A percentile compares a stretch with the other conserved stretches of the same genome.
Conservation (phyloP, 2,888 invertebrate genomes). For the Tanytarsus gracilentus region DNA sequence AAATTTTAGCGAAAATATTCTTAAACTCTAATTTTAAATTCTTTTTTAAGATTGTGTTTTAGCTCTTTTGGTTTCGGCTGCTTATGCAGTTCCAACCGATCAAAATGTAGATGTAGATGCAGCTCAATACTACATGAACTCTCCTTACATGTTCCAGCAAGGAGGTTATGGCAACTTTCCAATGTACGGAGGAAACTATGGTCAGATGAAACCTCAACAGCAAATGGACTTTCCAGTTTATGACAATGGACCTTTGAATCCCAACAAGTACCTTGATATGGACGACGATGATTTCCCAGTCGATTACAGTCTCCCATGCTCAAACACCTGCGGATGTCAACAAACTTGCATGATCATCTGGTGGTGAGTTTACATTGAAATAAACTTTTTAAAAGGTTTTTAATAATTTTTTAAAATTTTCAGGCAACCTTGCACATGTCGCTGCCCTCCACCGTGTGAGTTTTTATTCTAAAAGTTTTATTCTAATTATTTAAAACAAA, state of each 20-base stretch:
- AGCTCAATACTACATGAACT: not conserved
- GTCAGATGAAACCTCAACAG: not conserved
- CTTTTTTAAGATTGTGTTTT: no score
- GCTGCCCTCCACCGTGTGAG: constrained; percentile 12
- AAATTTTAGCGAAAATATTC: no score
- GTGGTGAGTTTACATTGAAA: no score
- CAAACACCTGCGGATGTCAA: not conserved
- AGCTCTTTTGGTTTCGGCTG: no score
- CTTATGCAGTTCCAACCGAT: no score
- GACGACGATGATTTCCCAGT: not conserved
- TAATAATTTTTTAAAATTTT: not conserved
- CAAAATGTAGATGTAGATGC: not conserved
- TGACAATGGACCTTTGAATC: constrained; percentile 1
- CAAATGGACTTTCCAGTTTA: not conserved
- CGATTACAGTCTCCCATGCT: not conserved
- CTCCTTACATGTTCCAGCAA: not conserved
- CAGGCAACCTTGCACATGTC: constrained; percentile 1
- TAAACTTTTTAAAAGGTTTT: not conserved
- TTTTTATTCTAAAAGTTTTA: no score
- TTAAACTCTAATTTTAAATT: no score
- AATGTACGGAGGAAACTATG: not conserved
- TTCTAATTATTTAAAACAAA: no score
- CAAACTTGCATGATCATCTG: no score
- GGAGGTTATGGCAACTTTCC: no score
- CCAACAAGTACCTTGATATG: not conserved